Conservation (phyloP, 2,113 vertebrate species). For the Nannospalax galili region DNA sequence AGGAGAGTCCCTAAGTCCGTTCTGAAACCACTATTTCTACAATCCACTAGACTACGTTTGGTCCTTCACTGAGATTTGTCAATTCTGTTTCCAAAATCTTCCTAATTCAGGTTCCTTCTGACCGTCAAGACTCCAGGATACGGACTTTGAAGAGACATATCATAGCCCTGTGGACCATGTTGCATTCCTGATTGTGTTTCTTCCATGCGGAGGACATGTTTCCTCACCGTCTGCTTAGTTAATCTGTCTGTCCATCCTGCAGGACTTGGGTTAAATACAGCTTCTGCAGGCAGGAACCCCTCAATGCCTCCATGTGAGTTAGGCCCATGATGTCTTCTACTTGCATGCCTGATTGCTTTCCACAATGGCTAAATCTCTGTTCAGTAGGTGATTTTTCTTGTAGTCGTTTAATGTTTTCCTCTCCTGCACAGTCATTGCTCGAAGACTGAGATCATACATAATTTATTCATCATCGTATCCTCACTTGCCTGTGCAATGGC, state of each 20-base stretch:
- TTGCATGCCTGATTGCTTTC: not conserved
- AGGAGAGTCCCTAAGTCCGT: fast-evolving
- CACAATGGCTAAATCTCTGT: not conserved
- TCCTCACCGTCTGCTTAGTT: not conserved
- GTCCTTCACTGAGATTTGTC: not conserved
- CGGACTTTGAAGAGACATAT: not conserved
- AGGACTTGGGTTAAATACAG: not conserved
- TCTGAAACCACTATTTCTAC: not conserved
- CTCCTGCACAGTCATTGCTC: not conserved
- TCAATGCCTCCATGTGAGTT: too few species aligned
- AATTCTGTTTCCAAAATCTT: not conserved
- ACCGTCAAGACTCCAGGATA: not conserved
- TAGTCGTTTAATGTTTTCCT: not conserved
- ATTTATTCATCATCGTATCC: not conserved
- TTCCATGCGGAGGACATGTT: not conserved
- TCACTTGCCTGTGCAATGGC: fast-evolving
- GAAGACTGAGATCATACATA: fast-evolving
- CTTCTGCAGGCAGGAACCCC: not conserved
- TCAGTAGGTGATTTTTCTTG: not conserved
- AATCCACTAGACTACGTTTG: fast-evolving
- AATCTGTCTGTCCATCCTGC: fast-evolving
- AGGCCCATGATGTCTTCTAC: not conserved
- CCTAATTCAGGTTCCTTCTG: not conserved
- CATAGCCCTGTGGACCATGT: not conserved
- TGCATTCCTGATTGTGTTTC: not conserved